Percentiles rank a stretch among this genome's conserved stretches.
phyloP scores from a whole-genome alignment of 1,140 invertebrate genomes.

The Cyclargus thomasi region DNA sequence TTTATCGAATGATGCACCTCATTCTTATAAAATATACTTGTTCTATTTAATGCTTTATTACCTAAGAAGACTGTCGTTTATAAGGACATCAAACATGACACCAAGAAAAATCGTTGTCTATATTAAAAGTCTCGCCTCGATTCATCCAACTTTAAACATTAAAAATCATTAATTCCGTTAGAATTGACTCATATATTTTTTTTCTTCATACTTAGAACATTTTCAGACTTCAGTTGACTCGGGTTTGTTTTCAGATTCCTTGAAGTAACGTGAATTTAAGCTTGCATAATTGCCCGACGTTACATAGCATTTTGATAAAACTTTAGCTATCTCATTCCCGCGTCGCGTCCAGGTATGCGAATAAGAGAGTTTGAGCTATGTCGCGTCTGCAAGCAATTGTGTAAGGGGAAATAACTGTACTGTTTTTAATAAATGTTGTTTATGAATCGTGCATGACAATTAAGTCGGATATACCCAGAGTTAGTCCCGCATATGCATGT shows the following conservation, averaged over 20 bases:
- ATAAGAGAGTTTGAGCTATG: too few species aligned
- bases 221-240: too few species aligned
- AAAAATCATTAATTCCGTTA: neutral
- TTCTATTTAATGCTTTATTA: conserved; percentile 13
- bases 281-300: too few species aligned
- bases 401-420: too few species aligned
- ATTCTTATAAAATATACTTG: too few species aligned
- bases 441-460: neutral
- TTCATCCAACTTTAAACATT: neutral
- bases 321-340: too few species aligned
- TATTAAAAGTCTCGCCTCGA: neutral
- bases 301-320: too few species aligned
- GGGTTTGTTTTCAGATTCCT: too few species aligned
- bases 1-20: too few species aligned
- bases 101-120: conserved; percentile 1
- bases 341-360: too few species aligned
- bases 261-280: too few species aligned
- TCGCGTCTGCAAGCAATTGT: too few species aligned
- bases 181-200: neutral
- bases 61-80: neutral
- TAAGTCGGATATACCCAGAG: neutral
- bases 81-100: conserved; percentile 3
- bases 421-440: neutral
- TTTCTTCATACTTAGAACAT: neutral
- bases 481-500: neutral